Percentiles rank a stretch among this genome's conserved stretches.
phyloP scores from a whole-genome alignment of 2,113 vertebrate genomes.

The Boulengeromyrus knoepffleri region DNA sequence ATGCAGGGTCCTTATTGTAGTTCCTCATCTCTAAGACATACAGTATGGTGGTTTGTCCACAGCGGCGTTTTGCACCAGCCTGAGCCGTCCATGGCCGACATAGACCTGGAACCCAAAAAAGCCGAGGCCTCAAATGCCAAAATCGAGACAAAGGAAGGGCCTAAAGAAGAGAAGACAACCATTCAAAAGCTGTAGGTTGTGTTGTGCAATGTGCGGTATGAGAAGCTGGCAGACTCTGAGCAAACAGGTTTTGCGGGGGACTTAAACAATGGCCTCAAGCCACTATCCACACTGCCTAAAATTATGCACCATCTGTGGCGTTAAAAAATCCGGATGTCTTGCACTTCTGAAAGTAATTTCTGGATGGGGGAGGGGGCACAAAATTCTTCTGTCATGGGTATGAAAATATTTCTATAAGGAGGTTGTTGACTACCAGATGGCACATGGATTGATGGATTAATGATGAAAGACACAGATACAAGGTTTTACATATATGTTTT shows the following conservation, averaged over 20 bases:
- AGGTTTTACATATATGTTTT: background rate
- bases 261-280: background rate
- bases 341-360: background rate
- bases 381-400: background rate
- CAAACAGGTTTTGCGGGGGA: background rate
- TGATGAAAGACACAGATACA: background rate
- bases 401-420: background rate
- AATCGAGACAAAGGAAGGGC: conserved; percentile 26
- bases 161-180: conserved; percentile 65
- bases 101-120: conserved; percentile 35
- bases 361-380: background rate
- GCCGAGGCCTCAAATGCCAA: conserved; percentile 17
- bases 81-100: conserved; percentile 57
- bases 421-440: background rate
- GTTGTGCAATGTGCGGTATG: background rate
- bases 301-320: background rate
- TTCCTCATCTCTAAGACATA: background rate
- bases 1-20: background rate
- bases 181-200: conserved; percentile 77
- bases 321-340: background rate
- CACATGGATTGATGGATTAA: background rate
- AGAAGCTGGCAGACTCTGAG: background rate
- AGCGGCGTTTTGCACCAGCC: conserved; percentile 72
- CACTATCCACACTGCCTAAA: background rate
- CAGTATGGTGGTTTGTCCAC: conserved; percentile 4